A percentile compares a stretch with the other conserved stretches of the same genome.
Conservation (phyloP, 2,888 invertebrate species). For the Torymus aiolomorphi region DNA sequence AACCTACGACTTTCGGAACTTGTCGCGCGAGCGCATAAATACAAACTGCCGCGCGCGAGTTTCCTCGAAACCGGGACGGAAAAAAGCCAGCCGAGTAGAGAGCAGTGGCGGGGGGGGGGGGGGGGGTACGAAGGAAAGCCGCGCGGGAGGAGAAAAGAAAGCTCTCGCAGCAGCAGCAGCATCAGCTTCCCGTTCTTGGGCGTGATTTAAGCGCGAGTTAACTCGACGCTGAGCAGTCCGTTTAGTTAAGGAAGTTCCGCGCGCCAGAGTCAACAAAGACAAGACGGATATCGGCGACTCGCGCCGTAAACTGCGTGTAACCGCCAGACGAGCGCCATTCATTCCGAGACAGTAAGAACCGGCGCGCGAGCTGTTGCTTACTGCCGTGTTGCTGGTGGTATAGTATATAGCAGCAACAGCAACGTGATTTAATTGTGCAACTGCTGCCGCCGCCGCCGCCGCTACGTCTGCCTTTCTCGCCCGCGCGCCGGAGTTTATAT, state of each 20-base stretch:
- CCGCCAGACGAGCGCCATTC: conserved; percentile 55
- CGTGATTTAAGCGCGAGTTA: conserved; percentile 55
- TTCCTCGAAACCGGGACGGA: conserved; percentile 4
- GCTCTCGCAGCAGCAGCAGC: not conserved
- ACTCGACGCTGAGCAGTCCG: conserved; percentile 52
- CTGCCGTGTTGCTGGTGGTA: not conserved
- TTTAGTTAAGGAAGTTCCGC: conserved; percentile 54
- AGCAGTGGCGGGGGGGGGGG: too few species aligned
- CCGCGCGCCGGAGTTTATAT: too few species aligned
- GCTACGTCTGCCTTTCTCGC: not conserved
- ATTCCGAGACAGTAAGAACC: conserved; percentile 45
- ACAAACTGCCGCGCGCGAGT: conserved; percentile 7
- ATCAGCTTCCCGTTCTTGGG: not conserved
- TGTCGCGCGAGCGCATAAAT: conserved; percentile 28
- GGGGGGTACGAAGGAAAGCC: not conserved
- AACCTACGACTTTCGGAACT: conserved; percentile 40
- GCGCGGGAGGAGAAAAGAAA: not conserved
- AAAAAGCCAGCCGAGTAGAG: conserved; percentile 9
- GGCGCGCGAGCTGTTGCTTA: conserved; percentile 1
- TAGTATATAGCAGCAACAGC: not conserved
- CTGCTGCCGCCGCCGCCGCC: conserved; percentile 5
- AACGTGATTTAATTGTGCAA: conserved; percentile 49
- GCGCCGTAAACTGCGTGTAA: conserved; percentile 56
- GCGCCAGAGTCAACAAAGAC: conserved; percentile 51
- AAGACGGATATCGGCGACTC: conserved; percentile 56